A percentile compares a stretch with the other conserved stretches of the same genome.
Conservation (phyloP, 2,888 invertebrate species). For the Anthophora plumipes region DNA sequence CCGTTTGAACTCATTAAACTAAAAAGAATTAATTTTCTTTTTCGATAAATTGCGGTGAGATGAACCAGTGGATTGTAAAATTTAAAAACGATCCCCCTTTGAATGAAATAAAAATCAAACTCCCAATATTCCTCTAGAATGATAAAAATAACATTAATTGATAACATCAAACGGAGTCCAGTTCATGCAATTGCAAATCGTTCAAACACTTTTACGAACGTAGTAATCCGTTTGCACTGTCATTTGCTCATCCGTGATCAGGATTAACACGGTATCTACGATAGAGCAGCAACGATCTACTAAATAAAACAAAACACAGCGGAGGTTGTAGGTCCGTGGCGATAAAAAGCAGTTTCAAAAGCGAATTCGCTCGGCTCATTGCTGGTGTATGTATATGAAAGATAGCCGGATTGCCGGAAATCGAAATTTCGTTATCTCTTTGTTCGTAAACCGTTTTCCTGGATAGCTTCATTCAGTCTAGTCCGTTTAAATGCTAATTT, state of each 20-base stretch:
- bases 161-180: not conserved
- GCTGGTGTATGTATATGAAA: slow-evolving; percentile 30
- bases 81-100: too few relatives aligned
- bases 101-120: too few relatives aligned
- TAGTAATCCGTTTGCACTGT: not conserved
- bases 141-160: not conserved
- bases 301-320: slow-evolving; percentile 30
- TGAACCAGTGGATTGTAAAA: too few relatives aligned
- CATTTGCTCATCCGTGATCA: not conserved
- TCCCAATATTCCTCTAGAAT: too few relatives aligned
- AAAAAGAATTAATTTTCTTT: too few relatives aligned
- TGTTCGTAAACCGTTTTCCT: slow-evolving; percentile 39
- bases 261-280: slow-evolving; percentile 29
- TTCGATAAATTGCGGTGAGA: too few relatives aligned
- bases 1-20: too few relatives aligned
- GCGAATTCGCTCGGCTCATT: slow-evolving; percentile 27
- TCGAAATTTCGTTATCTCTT: slow-evolving; percentile 63
- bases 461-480: slow-evolving; percentile 63
- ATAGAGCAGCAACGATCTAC: slow-evolving; percentile 14
- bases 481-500: slow-evolving; percentile 75
- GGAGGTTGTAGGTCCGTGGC: not conserved
- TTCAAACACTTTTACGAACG: not conserved
- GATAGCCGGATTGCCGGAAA: slow-evolving; percentile 43
- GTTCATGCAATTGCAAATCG: not conserved
- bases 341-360: slow-evolving; percentile 41